Conservation (phyloP, 1,140 invertebrate genomes). For the Conus betulinus region DNA sequence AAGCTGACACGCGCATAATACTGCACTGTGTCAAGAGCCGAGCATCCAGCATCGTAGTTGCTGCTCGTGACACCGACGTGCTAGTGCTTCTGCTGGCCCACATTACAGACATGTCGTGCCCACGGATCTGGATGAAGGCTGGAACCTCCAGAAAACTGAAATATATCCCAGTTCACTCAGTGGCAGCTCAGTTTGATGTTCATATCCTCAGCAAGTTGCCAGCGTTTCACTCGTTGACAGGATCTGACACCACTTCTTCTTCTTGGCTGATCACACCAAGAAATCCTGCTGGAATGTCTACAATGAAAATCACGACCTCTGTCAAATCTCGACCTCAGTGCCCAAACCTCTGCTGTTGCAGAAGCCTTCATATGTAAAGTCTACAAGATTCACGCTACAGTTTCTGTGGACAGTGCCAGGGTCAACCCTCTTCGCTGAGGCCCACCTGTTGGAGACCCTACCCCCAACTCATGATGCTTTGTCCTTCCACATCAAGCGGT, state of each 20-base stretch:
- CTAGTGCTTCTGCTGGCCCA: background rate
- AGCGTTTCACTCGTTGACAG: constrained; percentile 1
- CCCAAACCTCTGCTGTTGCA: background rate
- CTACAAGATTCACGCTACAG: too few species aligned
- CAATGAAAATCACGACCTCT: constrained; percentile 1
- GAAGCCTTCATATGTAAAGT: too few species aligned
- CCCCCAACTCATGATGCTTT: constrained; percentile 10
- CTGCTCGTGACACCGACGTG: too few species aligned
- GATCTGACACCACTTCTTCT: constrained; percentile 4
- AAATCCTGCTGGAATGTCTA: constrained; percentile 7
- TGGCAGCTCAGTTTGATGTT: background rate
- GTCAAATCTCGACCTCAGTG: too few species aligned
- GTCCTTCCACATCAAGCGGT: constrained; percentile 2
- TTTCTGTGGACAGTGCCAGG: too few species aligned
- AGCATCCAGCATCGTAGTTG: too few species aligned
- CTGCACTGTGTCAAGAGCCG: too few species aligned
- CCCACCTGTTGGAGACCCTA: constrained; percentile 4
- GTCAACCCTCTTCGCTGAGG: too few species aligned
- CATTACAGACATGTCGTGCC: background rate
- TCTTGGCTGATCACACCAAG: constrained; percentile 5
- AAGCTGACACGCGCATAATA: too few species aligned
- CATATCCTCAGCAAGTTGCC: background rate
- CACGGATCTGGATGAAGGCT: background rate
- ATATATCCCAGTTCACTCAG: background rate
- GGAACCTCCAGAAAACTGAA: background rate